Percentiles rank a stretch among this genome's conserved stretches.
Conservation (phyloP, 2,113 vertebrate species). For the Hippocampus guttulatus region DNA sequence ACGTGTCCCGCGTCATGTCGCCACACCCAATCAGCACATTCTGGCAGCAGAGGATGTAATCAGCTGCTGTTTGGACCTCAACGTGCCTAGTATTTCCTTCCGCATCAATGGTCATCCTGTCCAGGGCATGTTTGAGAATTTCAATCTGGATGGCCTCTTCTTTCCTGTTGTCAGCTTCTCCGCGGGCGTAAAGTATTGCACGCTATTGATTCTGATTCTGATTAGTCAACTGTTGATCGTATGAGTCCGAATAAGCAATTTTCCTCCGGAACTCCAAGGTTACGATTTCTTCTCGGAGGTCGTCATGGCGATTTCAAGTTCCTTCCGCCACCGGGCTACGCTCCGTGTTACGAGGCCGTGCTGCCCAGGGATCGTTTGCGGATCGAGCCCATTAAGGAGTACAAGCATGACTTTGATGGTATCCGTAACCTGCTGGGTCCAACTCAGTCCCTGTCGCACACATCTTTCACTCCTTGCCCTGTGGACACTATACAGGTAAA, state of each 20-base stretch:
- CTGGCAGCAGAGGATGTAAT: conserved; percentile 83
- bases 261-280: conserved; percentile 53
- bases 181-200: conserved; percentile 78
- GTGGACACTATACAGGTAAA: conserved; percentile 88
- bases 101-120: conserved; percentile 89
- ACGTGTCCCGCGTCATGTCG: conserved; percentile 78
- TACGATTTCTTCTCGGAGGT: conserved; percentile 86
- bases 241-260: not conserved
- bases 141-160: conserved; percentile 87
- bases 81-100: conserved; percentile 88
- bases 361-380: conserved; percentile 82
- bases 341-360: conserved; percentile 84
- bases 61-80: conserved; percentile 89
- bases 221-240: not conserved
- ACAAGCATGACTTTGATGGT: conserved; percentile 79
- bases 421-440: conserved; percentile 84
- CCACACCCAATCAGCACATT: conserved; percentile 77
- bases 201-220: not conserved
- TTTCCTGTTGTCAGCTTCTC: conserved; percentile 89
- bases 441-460: conserved; percentile 84
- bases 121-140: conserved; percentile 91
- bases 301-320: conserved; percentile 92
- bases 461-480: conserved; percentile 84
- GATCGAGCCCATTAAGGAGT: conserved; percentile 88
- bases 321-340: conserved; percentile 85